Evolutionary conservation across 2,888 invertebrate genomes (phyloP), one percentile per base, ranked within the genome.

Genomic region (Drosophila cracens): DNA sequence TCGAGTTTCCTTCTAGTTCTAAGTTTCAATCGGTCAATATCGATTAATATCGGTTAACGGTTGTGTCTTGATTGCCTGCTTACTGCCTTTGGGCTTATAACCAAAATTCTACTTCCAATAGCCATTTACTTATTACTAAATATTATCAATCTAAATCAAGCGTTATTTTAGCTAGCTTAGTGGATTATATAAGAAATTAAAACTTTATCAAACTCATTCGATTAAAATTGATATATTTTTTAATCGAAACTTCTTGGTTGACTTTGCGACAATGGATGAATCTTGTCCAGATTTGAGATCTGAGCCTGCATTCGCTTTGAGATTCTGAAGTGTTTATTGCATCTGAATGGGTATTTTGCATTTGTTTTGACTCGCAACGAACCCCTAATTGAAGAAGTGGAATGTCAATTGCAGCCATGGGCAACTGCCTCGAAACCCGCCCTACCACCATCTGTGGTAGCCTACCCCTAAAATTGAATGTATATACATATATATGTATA

Each of bases 321-420:
- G 25, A 36, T 13, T 36, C 36, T 56, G 27, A 56, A 56, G 56
- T 38, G 56, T 56, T 56, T 59, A 54, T 58, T 51, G 51, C 40
- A 66, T 38, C 46, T 33, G 21, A 40, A 34, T 56, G 53, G 43
- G 25, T n/a, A 51, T 48, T 38, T 56, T 25, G 46, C 56, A 57
- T 75, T 78, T 78, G 67, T 72, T 80, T 76, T 69, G 81, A 81
- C 72, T 81, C 77, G 73, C 49, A 65, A 73, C 69, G 73, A 76
- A 79, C 73, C 79, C 81, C 74, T 79, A 79, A 79, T 79, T 79
- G 81, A 56, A 51, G 69, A 56, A 63, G 60, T 63, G 65, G 62
- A 53, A 74, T 67, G 34, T 62, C 74, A 73, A 74, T 74, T 73
- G 74, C 58, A 33, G 53, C 34, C 38, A 52, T 70, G 40, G 36